phyloP scores from a whole-genome alignment of 30 jellyfish, hydroid and myxozoan genomes.

The Aurelia aurita region DNA sequence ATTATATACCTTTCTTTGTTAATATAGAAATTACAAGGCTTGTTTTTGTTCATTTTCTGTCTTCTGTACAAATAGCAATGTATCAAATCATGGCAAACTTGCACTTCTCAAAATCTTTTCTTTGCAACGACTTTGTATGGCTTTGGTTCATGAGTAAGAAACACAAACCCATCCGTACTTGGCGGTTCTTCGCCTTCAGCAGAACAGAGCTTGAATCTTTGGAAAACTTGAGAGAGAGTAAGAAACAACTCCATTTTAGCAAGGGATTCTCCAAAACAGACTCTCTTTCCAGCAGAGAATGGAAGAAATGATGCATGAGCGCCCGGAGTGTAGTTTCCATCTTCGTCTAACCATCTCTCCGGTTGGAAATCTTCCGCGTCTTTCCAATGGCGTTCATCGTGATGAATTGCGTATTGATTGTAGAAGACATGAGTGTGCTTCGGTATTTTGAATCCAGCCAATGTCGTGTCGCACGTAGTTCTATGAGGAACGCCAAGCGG shows the following conservation, averaged over 20 bases:
- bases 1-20: no score
- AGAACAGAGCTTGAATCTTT: slow-evolving; percentile 13
- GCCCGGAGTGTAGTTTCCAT: slow-evolving; percentile 24
- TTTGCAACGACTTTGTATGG: slow-evolving; percentile 14
- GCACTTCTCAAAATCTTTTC: slow-evolving; percentile 3
- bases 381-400: slow-evolving; percentile 73
- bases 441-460: slow-evolving; percentile 75
- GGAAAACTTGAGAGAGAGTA: slow-evolving; percentile 22
- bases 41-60: no score
- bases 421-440: slow-evolving; percentile 68
- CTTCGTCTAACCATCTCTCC: slow-evolving; percentile 56
- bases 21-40: no score
- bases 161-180: slow-evolving; percentile 34
- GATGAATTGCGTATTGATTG: slow-evolving; percentile 70
- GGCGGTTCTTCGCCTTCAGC: slow-evolving; percentile 32
- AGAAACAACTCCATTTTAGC: slow-evolving; percentile 64
- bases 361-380: slow-evolving; percentile 44
- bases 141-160: slow-evolving; percentile 47
- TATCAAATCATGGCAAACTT: no score
- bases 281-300: slow-evolving; percentile 64
- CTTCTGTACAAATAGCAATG: no score
- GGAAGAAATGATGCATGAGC: slow-evolving; percentile 40
- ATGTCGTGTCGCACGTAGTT: slow-evolving; percentile 77
- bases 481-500: slow-evolving; percentile 78
- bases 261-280: slow-evolving; percentile 58